Conservation (phyloP, 2,797 vertebrate genomes). For the Nyctalus aviator region DNA sequence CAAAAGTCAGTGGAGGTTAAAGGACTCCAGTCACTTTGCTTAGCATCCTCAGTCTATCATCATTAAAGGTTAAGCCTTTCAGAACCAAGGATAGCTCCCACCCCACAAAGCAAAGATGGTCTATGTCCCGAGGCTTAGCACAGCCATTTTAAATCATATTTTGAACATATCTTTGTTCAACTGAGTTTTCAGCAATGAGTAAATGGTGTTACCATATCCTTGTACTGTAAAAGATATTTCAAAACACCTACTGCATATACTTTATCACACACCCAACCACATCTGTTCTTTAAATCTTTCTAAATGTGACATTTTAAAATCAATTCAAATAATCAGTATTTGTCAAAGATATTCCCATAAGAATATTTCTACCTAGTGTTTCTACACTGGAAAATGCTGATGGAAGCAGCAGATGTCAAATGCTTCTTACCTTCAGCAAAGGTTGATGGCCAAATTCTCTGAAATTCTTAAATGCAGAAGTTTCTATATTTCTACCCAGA, state of each 20-base stretch:
- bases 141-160: neutral
- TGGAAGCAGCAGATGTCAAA: neutral
- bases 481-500: neutral
- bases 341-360: neutral
- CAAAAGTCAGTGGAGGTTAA: neutral
- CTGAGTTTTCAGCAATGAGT: neutral
- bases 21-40: neutral
- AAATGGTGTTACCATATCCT: neutral
- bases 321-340: neutral
- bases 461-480: conserved; percentile 7
- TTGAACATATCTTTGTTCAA: neutral
- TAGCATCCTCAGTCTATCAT: neutral
- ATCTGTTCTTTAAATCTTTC: neutral
- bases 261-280: neutral
- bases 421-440: conserved; percentile 12
- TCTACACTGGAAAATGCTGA: neutral
- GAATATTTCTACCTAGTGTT: neutral
- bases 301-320: neutral
- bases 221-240: conserved; percentile 49
- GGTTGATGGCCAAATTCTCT: neutral
- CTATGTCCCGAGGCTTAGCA: neutral
- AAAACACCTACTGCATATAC: neutral
- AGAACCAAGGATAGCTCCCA: neutral
- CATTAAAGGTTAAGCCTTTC: neutral
- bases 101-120: neutral